phyloP scores from a whole-genome alignment of 2,113 vertebrate species.

The Megatriorchis doriae region DNA sequence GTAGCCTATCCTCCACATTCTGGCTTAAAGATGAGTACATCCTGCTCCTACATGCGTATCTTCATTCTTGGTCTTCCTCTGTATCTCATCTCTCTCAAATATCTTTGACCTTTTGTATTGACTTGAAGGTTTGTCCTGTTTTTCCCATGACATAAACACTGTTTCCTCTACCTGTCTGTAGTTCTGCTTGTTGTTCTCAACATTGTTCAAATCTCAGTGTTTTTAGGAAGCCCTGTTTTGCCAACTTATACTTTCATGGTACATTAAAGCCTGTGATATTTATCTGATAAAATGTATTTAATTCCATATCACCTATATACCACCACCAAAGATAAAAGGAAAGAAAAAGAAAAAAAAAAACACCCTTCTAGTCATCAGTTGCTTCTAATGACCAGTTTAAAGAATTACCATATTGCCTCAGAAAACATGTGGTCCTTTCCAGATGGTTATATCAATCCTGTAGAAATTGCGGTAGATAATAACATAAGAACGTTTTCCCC shows the following conservation, averaged over 20 bases:
- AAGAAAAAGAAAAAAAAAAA: too few relatives aligned
- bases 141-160: rapidly evolving
- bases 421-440: background rate
- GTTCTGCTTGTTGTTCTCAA: background rate
- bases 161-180: background rate
- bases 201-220: background rate
- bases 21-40: background rate
- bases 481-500: background rate
- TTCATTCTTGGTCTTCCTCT: background rate
- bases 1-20: background rate
- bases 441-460: background rate
- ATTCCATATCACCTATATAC: background rate
- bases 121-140: background rate
- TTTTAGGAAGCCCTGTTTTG: background rate
- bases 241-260: background rate
- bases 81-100: background rate
- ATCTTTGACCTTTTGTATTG: background rate
- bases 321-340: background rate
- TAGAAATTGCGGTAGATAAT: background rate
- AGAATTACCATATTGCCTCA: background rate
- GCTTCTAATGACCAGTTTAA: background rate
- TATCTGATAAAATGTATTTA: background rate
- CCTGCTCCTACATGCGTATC: background rate
- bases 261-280: background rate
- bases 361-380: background rate